Evolutionary conservation across 2,797 vertebrate species (phyloP).

Genomic region (Hybognathus amarus): DNA sequence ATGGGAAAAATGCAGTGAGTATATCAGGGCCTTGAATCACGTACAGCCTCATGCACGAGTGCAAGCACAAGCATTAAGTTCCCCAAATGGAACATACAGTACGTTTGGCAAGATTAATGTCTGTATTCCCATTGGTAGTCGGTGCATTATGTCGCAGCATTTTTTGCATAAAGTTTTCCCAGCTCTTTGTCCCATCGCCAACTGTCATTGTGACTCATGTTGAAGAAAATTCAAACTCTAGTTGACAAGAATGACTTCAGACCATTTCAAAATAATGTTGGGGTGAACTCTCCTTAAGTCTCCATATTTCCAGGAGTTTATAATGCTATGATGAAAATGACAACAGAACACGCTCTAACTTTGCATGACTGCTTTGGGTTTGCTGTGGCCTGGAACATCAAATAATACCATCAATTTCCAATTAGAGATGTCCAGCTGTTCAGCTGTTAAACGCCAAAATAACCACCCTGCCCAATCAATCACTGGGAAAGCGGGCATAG

Average conservation of each 20-base stretch:
- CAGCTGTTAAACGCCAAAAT: slow-evolving; percentile 42
- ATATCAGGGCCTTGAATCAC: background rate
- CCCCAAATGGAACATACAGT: background rate
- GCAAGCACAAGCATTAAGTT: background rate
- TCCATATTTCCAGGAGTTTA: background rate
- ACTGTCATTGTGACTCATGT: background rate
- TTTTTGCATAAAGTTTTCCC: background rate
- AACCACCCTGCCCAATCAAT: slow-evolving; percentile 41
- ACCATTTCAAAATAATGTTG: background rate
- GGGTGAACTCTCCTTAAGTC: background rate
- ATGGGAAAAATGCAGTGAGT: background rate
- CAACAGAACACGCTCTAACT: background rate
- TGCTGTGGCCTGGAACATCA: slow-evolving; percentile 26
- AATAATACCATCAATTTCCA: slow-evolving; percentile 43
- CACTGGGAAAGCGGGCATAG: slow-evolving; percentile 14
- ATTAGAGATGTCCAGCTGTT: slow-evolving; percentile 48
- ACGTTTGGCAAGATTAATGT: background rate
- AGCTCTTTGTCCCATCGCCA: background rate
- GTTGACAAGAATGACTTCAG: background rate
- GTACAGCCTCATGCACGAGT: background rate
- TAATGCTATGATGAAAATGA: slow-evolving; percentile 7
- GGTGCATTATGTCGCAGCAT: background rate
- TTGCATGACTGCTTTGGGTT: slow-evolving; percentile 32
- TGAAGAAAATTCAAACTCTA: background rate
- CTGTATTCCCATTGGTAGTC: background rate